Evolutionary conservation across 2,888 invertebrate genomes (phyloP), one percentile per base, ranked within the genome.

Genomic region (Petrophora chlorosata): DNA sequence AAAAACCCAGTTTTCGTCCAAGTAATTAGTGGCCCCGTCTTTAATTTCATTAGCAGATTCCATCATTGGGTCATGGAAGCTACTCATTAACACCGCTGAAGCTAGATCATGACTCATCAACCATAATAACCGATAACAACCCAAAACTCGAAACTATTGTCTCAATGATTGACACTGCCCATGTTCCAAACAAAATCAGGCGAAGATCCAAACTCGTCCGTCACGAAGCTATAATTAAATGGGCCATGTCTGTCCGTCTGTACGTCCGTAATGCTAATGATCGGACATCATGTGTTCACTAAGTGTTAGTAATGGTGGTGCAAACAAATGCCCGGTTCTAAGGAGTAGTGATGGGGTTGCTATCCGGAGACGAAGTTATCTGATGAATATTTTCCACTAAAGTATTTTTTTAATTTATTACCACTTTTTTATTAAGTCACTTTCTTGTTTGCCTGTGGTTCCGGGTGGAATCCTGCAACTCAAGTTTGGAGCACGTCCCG

Each of bases 221-320:
- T 82, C 82, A 82, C 82, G 82, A 81, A 59, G 70, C 53, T 64
- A 70, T 81, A 79, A 82, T 78, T 74, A 80, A 73, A 73, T 64
- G 66, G 69, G 64, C 73, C 70, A 67, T 65, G 73, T 73, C 64
- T 64, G 63, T 62, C 59, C 45, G 60, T 63, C 51, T 51, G 54
- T 53, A 43, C 44, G 53, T 28, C 44, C 53, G 56, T 45, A 61
- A 42, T 58, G 73, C 76, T 79, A 78, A 78, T 69, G 71, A 76
- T 73, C 50, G 64, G 60, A 57, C 78, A 79, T 79, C 76, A 79
- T 77, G 71, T 61, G 48, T 43, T 47, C 54, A 69, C 79, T 80
- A 80, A 80, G 70, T 72, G 70, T 56, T 42, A 39, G 63, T 77
- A 80, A 79, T 79, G 76, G 63, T 56, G 62, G 61, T 48, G 64